Conservation (phyloP, 2,797 vertebrate species). For the Catostomus latipinnis region DNA sequence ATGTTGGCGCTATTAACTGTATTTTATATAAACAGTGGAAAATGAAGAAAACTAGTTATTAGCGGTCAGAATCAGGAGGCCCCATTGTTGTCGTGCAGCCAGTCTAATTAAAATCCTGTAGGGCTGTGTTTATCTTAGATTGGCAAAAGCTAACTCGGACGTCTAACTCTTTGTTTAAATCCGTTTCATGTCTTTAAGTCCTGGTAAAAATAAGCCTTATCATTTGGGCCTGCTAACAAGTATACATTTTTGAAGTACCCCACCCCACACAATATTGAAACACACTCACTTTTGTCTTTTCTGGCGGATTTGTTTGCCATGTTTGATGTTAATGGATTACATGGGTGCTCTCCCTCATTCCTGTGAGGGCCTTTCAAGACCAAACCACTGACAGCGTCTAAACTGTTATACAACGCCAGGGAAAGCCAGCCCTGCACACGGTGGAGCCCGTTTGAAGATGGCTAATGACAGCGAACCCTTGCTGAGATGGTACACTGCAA, state of each 20-base stretch:
- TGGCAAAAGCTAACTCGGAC: constrained; percentile 40
- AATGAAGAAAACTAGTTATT: constrained; percentile 28
- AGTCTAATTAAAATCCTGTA: constrained; percentile 55
- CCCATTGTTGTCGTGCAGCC: constrained; percentile 31
- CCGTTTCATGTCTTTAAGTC: constrained; percentile 14
- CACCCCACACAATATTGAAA: constrained; percentile 11
- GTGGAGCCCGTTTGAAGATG: constrained; percentile 36
- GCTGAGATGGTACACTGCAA: not conserved
- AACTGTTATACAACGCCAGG: constrained; percentile 4
- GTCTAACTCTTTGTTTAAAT: constrained; percentile 41
- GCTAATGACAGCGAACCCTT: constrained; percentile 21
- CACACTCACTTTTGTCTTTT: not conserved
- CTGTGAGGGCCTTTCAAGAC: constrained; percentile 30
- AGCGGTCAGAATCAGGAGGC: constrained; percentile 26
- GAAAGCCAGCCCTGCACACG: not conserved
- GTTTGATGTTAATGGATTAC: constrained; percentile 55
- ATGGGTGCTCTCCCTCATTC: constrained; percentile 22
- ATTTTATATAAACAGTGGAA: constrained; percentile 21
- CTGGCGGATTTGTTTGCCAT: constrained; percentile 28
- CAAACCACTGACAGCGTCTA: constrained; percentile 12
- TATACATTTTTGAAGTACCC: constrained; percentile 13
- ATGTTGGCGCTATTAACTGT: constrained; percentile 41
- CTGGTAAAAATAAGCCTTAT: constrained; percentile 19
- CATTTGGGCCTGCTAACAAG: constrained; percentile 21
- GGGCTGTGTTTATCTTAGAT: constrained; percentile 59